A percentile compares a stretch with the other conserved stretches of the same genome.
Evolutionary conservation across 2,797 vertebrate species (phyloP).

Genomic region (Notolepis coatsorum): DNA sequence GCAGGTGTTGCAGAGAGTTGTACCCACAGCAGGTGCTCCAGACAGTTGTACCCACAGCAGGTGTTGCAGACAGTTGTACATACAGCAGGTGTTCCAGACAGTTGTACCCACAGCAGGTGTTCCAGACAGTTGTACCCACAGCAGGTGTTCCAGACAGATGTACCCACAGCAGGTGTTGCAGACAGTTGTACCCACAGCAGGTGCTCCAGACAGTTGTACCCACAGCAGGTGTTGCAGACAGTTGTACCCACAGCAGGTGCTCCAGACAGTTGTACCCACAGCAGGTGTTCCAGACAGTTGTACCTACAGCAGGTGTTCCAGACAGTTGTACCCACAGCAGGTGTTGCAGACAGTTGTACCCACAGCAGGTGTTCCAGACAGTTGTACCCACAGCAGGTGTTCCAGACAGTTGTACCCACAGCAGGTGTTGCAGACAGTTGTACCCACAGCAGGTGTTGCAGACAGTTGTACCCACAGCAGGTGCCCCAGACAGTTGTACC

Average conservation of each 20-base stretch:
- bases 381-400: constrained; percentile 2
- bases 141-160: constrained; percentile 12
- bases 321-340: no score
- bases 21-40: constrained; percentile 25
- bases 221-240: no score
- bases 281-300: constrained; percentile 29
- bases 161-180: constrained; percentile 7
- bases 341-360: no score
- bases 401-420: constrained; percentile 23
- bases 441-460: no score
- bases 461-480: neutral
- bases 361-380: constrained; percentile 20
- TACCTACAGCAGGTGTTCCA: no score
- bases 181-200: constrained; percentile 26
- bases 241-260: no score
- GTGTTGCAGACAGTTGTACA: constrained; percentile 32
- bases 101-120: no score
- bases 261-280: constrained; percentile 1
- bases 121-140: no score
- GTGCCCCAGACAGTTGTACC: constrained; percentile 30
- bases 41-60: neutral
- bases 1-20: no score
- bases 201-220: no score
- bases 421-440: no score
- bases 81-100: no score